Conservation (phyloP, 1,140 invertebrate genomes). For the Plutomurus gul region DNA sequence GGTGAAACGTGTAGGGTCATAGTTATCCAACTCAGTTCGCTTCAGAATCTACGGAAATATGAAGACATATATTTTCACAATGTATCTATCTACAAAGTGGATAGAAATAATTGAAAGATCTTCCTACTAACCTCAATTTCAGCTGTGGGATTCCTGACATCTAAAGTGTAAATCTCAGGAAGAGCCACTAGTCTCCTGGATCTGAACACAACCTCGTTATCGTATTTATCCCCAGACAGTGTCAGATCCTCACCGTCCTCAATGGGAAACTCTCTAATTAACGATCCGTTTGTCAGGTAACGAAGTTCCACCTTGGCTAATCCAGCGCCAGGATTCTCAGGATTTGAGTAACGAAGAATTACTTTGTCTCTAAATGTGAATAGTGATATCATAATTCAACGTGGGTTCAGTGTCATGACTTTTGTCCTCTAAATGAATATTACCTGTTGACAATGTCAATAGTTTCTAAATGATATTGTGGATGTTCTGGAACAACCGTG, state of each 20-base stretch:
- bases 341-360: not conserved
- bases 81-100: not conserved
- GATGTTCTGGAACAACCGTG: constrained; percentile 62
- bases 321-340: not conserved
- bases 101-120: not conserved
- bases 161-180: not conserved
- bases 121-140: not conserved
- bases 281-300: constrained; percentile 30
- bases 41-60: not conserved
- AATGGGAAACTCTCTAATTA: constrained; percentile 69
- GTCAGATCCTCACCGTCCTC: constrained; percentile 69
- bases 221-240: not conserved
- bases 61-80: not conserved
- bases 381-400: too few species aligned
- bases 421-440: too few species aligned
- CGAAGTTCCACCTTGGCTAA: not conserved
- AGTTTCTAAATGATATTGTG: constrained; percentile 86
- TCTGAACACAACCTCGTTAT: constrained; percentile 10
- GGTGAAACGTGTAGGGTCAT: not conserved
- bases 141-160: not conserved
- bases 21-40: not conserved
- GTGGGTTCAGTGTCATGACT: not conserved
- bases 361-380: constrained; percentile 24
- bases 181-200: not conserved
- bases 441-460: constrained; percentile 74